These are phyloP conservation scores for Sarcophaga caerulescens DNA, from an alignment of 2,888 invertebrate species.

Conservation along the genomic window DNA sequence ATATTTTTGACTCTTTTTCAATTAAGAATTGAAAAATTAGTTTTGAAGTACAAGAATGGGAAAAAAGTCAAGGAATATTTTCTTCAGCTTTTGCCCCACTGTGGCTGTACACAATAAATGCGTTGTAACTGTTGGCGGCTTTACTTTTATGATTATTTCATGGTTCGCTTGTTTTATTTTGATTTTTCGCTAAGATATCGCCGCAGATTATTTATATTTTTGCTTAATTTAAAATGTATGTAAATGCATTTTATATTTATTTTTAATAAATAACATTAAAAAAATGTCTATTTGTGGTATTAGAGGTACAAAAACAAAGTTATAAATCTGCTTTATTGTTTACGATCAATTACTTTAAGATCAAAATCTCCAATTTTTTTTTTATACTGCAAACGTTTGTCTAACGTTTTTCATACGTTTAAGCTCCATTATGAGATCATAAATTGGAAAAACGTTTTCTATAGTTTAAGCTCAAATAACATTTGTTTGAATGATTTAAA, in stretches of 20 bases:
- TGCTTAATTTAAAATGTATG: constrained; percentile 33
- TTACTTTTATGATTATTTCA: constrained; percentile 21
- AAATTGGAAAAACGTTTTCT: constrained; percentile 25
- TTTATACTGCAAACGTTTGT: constrained; percentile 6
- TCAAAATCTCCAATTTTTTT: constrained; percentile 45
- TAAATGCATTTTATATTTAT: constrained; percentile 5
- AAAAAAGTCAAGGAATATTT: neutral
- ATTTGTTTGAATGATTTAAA: constrained; percentile 48
- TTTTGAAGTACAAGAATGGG: too few relatives aligned
- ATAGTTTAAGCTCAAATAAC: constrained; percentile 12
- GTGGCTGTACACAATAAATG: neutral
- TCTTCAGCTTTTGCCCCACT: neutral
- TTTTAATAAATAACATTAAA: constrained; percentile 15
- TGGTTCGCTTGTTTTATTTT: neutral
- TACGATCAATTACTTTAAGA: constrained; percentile 61
- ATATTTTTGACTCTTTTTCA: too few relatives aligned
- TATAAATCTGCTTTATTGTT: constrained; percentile 51
- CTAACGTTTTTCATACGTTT: constrained; percentile 16
- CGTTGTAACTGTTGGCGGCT: constrained; percentile 1
- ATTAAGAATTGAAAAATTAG: too few relatives aligned
- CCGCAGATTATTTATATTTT: neutral
- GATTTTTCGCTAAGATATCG: too few relatives aligned
- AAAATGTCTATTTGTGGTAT: constrained; percentile 3
- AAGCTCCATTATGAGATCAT: constrained; percentile 57
- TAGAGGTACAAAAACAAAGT: too few relatives aligned